Percentiles rank a stretch among this genome's conserved stretches.
Evolutionary conservation across 2,113 vertebrate genomes (phyloP).

Genomic region (Tachycineta bicolor): DNA sequence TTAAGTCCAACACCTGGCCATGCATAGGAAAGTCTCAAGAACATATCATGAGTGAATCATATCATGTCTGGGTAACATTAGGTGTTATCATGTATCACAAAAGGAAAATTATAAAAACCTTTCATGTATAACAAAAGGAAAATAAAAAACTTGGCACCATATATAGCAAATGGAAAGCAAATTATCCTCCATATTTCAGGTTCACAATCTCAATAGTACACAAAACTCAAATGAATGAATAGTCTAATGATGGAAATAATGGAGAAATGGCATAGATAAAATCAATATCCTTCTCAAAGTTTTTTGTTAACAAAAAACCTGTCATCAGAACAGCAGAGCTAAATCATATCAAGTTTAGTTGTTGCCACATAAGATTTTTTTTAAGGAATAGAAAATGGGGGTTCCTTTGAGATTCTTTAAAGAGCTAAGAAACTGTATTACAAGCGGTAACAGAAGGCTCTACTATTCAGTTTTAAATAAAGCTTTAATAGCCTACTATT

Average conservation of each 20-base stretch:
- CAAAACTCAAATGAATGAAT: background rate
- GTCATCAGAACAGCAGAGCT: background rate
- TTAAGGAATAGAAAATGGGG: background rate
- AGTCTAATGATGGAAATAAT: background rate
- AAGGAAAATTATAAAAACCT: background rate
- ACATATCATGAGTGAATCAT: background rate
- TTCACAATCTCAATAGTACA: background rate
- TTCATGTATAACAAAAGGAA: background rate
- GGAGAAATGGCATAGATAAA: background rate
- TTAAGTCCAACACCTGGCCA: rapidly evolving
- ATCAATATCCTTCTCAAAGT: background rate
- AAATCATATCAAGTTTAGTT: background rate
- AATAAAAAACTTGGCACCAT: background rate
- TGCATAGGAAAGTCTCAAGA: background rate
- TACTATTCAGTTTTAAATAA: background rate
- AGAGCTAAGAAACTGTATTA: background rate
- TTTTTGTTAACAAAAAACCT: background rate
- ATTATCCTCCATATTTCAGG: background rate
- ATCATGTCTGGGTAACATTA: background rate
- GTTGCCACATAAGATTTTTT: background rate
- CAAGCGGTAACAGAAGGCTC: background rate
- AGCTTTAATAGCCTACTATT: background rate
- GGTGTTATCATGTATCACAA: background rate
- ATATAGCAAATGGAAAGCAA: background rate
- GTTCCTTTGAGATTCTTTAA: background rate